Evolutionary conservation across 2,888 invertebrate genomes (phyloP).

Genomic region (Sarcophaga variegata): DNA sequence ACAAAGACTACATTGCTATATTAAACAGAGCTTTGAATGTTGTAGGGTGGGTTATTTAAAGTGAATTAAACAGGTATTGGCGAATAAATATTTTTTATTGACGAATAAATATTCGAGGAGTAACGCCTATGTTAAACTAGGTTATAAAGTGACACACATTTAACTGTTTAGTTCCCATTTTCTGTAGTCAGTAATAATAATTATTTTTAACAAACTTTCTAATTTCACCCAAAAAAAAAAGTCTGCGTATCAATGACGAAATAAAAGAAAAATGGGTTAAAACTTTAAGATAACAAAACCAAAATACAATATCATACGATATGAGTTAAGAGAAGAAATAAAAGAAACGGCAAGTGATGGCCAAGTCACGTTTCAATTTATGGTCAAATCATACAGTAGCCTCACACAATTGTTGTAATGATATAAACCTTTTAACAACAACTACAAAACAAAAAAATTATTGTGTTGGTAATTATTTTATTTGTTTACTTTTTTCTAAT

Average conservation of each 20-base stretch:
- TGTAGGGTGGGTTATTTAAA: too few species aligned
- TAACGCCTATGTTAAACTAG: too few species aligned
- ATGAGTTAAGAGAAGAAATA: slow-evolving; percentile 13
- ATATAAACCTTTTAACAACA: slow-evolving; percentile 40
- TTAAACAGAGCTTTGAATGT: too few species aligned
- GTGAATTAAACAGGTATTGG: too few species aligned
- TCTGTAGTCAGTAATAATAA: not conserved
- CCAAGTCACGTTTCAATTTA: slow-evolving; percentile 66
- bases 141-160: too few species aligned
- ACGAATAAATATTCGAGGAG: too few species aligned
- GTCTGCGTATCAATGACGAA: not conserved
- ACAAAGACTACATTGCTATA: too few species aligned
- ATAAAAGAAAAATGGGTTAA: slow-evolving; percentile 22
- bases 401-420: slow-evolving; percentile 20
- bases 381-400: slow-evolving; percentile 51
- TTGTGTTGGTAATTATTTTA: slow-evolving; percentile 36
- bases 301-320: slow-evolving; percentile 12
- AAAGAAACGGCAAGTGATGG: slow-evolving; percentile 48
- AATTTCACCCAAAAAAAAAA: slow-evolving; percentile 3
- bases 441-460: slow-evolving; percentile 20
- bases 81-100: too few species aligned
- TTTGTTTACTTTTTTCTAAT: slow-evolving; percentile 19
- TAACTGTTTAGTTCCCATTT: not conserved
- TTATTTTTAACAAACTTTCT: not conserved
- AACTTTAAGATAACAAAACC: not conserved